Evolutionary conservation across 64 coral and sea anemone species (phyloP), one percentile per base, ranked within the genome.

Genomic region (Stylophora pistillata): DNA sequence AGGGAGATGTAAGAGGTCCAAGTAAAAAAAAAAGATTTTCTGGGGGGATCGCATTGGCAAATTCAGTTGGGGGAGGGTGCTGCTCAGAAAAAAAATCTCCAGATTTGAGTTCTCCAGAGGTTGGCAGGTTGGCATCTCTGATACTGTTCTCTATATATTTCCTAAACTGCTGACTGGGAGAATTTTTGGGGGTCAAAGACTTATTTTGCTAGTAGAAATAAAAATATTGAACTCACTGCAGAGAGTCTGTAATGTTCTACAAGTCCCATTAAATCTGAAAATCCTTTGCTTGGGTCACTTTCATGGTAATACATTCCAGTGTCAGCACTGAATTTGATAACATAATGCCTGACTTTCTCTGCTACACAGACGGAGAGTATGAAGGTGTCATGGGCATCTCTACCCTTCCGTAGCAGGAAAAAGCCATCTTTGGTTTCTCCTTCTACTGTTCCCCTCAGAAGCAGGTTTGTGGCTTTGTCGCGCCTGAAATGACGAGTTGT

Each of bases 341-440:
- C 55, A 56, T 68, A 91, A 47, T 91, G 72, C 31, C 54, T 77
- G 1, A 74, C 32, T 21, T 57, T n/a, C 15, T 91, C 74, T 23
- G 20, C 68, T 3, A 20, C 2, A 11, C 31, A 85, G 60, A 91
- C 28, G 20, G 89, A 91, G 53, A 91, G 25, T 2, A 53, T 58
- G 28, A 77, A 26, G 6, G 25, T 12, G 9, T 11, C 37, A 27
- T 65, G 47, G 21, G 12, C 5, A 52, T 31, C 52, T 27, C 82
- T 20, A 18, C 80, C 77, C 21, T 68, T 73, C 77, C 89, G 55
- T 9, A 91, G 59, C 57, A 91, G 27, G 55, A 76, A 91, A 2
- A 31, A 54, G 6, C 89, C 89, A 91, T 91, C 73, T 47, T 47
- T 47, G 37, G 37, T 47, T 47, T 7, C 37, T 47, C 37, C 37